Evolutionary conservation across 2,113 vertebrate species (phyloP), one percentile per base, ranked within the genome.

Genomic region (Notiomystis cincta): DNA sequence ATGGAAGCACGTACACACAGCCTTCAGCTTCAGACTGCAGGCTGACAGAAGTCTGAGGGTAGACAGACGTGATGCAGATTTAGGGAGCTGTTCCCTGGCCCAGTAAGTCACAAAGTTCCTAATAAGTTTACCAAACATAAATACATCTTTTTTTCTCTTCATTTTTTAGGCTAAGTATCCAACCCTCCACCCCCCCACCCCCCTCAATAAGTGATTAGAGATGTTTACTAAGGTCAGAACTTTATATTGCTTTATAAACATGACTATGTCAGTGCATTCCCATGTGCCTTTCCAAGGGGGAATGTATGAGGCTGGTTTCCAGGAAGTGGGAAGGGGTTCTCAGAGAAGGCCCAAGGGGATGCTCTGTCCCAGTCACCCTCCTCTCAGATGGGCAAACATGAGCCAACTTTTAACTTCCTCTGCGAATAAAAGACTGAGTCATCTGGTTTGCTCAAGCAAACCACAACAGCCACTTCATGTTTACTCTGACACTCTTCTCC

Each of bases 1-100:
- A 33, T 6, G 38, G 35, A 70, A 94, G 66, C 50, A 82, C 0
- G 0, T 28, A 64, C 1, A 3, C 22, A 11, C 16, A 38, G 76
- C 73, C 60, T 93, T 89, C 79, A 85, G n/a, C 60, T 56, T 61
- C 40, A 64, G n/a, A 38, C 57, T 73, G 31, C 45, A 89, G 69
- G 27, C 20, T 78, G 25, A 35, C 13, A 62, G 22, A 65, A 70
- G 20, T 45, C 14, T 42, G 9, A 4, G 31, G 4, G 10, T 31
- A 18, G 40, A 61, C 6, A 69, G 35, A 70, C 3, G 19, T 3
- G 31, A 76, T 3, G 15, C 21, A 24, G 37, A 77, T 33, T 11
- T 37, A 19, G 9, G 37, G 11, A 82, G 38, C 16, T 67, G 27
- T 20, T 78, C 19, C 67, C 11, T 19, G 65, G 27, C 7, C 24